Evolutionary conservation across 2,888 invertebrate species (phyloP).

Genomic region (Hedya salicella): DNA sequence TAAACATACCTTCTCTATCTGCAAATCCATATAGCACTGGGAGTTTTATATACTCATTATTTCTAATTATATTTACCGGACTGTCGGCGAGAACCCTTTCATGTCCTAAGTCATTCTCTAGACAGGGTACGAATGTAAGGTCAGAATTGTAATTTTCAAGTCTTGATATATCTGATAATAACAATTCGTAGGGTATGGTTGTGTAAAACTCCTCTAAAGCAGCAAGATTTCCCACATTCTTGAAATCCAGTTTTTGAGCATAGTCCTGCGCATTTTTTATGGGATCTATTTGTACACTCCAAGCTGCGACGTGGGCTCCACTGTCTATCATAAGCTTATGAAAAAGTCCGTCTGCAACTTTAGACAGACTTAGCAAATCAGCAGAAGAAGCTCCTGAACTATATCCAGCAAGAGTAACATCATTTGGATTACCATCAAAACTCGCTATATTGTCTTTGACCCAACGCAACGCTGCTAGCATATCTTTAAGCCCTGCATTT

Average conservation of each 20-base stretch:
- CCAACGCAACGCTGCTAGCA: conserved; percentile 22
- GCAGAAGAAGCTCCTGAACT: conserved; percentile 20
- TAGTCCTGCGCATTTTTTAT: conserved; percentile 11
- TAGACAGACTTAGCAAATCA: conserved; percentile 17
- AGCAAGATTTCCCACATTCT: background rate
- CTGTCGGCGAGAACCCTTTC: conserved; percentile 57
- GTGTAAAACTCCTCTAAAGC: conserved; percentile 23
- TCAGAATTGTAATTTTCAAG: background rate
- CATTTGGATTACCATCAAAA: conserved; percentile 30
- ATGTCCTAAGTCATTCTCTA: conserved; percentile 34
- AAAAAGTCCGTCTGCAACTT: conserved; percentile 14
- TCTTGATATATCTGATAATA: conserved; percentile 1
- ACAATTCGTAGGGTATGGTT: conserved; percentile 9
- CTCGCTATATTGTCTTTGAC: conserved; percentile 21
- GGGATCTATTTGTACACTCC: conserved; percentile 31
- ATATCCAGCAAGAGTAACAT: conserved; percentile 25
- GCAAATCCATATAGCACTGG: conserved; percentile 18
- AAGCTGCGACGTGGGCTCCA: conserved; percentile 7
- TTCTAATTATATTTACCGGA: conserved; percentile 58
- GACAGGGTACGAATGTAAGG: background rate
- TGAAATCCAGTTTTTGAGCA: conserved; percentile 10
- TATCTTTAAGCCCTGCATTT: conserved; percentile 38
- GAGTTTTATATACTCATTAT: conserved; percentile 50
- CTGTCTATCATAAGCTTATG: conserved; percentile 21
- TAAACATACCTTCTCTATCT: conserved; percentile 15